Conservation (phyloP, 1,140 invertebrate genomes). For the Pollicipes pollicipes region DNA sequence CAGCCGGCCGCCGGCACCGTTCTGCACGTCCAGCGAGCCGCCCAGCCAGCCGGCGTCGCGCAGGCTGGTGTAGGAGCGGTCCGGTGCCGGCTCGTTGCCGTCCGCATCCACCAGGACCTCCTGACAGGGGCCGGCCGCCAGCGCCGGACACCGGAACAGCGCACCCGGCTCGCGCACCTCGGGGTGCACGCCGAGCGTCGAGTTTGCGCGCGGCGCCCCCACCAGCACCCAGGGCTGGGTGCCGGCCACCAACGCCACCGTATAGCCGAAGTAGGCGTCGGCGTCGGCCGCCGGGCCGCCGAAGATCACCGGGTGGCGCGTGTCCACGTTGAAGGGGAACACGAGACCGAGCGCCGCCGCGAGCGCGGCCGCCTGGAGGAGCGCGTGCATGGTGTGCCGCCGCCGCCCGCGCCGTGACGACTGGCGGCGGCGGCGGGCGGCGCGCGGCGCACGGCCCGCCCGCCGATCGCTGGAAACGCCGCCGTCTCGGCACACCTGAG, state of each 20-base stretch:
- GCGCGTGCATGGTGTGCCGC: not conserved
- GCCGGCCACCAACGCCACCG: not conserved
- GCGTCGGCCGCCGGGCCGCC: not conserved
- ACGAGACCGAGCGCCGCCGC: not conserved
- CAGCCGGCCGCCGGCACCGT: not conserved
- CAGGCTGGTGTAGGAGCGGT: constrained; percentile 6
- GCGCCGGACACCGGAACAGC: constrained; percentile 1
- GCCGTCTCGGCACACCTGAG: not conserved
- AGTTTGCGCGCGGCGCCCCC: constrained; percentile 5
- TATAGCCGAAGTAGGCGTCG: constrained; percentile 10
- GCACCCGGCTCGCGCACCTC: constrained; percentile 1
- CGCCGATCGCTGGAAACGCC: not conserved
- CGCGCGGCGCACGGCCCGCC: no score
- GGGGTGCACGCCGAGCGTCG: not conserved
- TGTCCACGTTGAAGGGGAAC: not conserved
- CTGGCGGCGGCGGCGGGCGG: not conserved
- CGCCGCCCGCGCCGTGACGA: not conserved
- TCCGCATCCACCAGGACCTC: not conserved
- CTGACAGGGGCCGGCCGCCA: not conserved
- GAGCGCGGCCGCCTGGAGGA: not conserved
- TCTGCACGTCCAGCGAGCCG: constrained; percentile 9
- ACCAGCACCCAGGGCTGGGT: not conserved
- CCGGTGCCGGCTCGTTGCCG: not conserved
- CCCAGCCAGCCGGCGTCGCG: constrained; percentile 15
- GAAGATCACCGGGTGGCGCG: not conserved